A percentile compares a stretch with the other conserved stretches of the same genome.
phyloP scores from a whole-genome alignment of 2,797 vertebrate genomes.

The Spheniscus humboldti region DNA sequence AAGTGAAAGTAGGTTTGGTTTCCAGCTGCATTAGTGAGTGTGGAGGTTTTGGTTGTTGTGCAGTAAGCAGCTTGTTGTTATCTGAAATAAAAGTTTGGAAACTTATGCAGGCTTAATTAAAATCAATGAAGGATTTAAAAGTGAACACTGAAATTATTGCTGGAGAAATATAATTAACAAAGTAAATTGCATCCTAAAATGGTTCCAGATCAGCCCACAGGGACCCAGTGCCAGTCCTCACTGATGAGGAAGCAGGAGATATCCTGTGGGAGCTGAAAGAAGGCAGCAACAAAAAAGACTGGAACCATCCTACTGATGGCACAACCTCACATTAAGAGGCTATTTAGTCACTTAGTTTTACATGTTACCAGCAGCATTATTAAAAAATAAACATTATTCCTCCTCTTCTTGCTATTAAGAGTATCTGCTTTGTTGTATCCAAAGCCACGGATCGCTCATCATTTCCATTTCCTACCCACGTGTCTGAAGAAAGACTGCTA shows the following conservation, averaged over 20 bases:
- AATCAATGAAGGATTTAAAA: conserved; percentile 50
- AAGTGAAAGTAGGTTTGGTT: neutral
- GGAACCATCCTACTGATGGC: neutral
- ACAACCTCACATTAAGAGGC: neutral
- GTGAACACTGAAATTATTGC: conserved; percentile 25
- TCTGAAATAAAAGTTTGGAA: conserved; percentile 23
- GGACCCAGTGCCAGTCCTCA: neutral
- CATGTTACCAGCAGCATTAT: neutral
- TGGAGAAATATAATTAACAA: conserved; percentile 40
- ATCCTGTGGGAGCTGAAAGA: neutral
- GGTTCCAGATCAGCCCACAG: neutral
- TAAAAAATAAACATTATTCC: neutral
- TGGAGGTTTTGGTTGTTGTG: neutral
- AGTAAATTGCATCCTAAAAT: conserved; percentile 25
- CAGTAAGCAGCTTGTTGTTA: conserved; percentile 33
- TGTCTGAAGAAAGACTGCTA: neutral
- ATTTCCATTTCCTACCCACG: neutral
- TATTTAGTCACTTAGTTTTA: neutral
- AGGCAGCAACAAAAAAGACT: neutral
- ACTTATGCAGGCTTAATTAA: conserved; percentile 50
- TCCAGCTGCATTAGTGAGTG: neutral
- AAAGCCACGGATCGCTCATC: neutral
- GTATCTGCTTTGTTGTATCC: neutral
- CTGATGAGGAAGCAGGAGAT: neutral
- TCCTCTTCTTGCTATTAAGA: neutral